Evolutionary conservation across 1,140 invertebrate genomes (phyloP), one percentile per base, ranked within the genome.

Genomic region (Leguminivora glycinivorella): DNA sequence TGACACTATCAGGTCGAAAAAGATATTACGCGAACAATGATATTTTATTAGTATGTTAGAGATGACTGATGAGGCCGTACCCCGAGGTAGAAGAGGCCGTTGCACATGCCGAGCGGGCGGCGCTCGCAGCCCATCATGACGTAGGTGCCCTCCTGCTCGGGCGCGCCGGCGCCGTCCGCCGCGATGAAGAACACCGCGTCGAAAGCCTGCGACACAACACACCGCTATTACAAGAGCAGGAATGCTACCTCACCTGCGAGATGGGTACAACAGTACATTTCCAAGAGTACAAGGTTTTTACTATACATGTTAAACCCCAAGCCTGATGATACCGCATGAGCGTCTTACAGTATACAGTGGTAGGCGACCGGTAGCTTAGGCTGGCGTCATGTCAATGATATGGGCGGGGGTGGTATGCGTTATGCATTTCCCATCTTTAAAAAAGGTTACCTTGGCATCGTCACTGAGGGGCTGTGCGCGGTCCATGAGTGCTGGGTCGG

Each of bases 121-220:
- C 93, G 76, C 75, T 94, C 94, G 40, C 91, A 89, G 10, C 93
- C 94, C 0, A 85, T 87, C 68, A 92, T 85, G 10, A 94, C 82
- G 76, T 93, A 94, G 22, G 91, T 86, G 0, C 93, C 93, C 70
- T 91, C 83, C 29, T 85, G 85, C 22, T 91, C 87, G 4, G 79
- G 89, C 25, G 76, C 9, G 74, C 6, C 38, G 5, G 4, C 38
- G 6, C 47, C 47, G 47, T n/a, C 75, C 2, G 87, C 81, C 6
- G 88, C 85, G 76, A 93, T 93, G 83, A 94, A 94, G 79, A 94
- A 94, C 14, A 94, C 91, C 10, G 94, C 94, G 77, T 94, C 93
- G 75, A 94, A 94, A 2, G 94, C 94, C 93, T 94, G 78, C 47
- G 14, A 38, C 6, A 38, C 17, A 52, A 4, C 4, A 19, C 4